Evolutionary conservation across 2,888 invertebrate species (phyloP), one percentile per base, ranked within the genome.

Genomic region (Cerceris rybyensis): DNA sequence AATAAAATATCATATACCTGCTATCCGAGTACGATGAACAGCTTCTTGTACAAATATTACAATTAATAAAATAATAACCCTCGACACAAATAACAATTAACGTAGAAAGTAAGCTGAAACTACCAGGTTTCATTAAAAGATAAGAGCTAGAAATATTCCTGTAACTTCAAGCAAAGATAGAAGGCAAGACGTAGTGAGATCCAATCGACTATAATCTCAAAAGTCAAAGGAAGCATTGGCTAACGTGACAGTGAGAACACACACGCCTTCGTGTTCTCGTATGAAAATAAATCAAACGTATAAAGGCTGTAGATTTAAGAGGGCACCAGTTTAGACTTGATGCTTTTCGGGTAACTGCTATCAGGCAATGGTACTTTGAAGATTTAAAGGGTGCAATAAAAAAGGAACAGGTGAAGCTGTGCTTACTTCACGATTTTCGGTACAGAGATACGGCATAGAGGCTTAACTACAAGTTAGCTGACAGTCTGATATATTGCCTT

Each of bases 211-310:
- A 54, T 61, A 63, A 63, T 63, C 63, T 70, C 65, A 64, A 70
- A 58, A 64, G 57, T 58, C 58, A 39, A 52, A 28, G 57, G 64
- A 70, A 70, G 49, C 43, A 14, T 41, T 41, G 50, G 7, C 7
- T 55, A 49, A 6, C 57, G 49, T 46, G 8, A 9, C 16, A 39
- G 57, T 16, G 43, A 43, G 66, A 69, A 59, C 41, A 64, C 17
- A 58, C 57, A 57, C 39, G 16, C 64, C 28, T 16, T 59, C 55
- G 64, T 69, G 60, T 43, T 43, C 50, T 16, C 8, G 54, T 43
- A 54, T 63, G 60, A 64, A 61, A 74, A 80, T 80, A 80, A 75
- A 75, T 80, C 72, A 75, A 67, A 64, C 41, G 61, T 72, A 70
- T 70, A 73, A 77, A 73, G 68, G 69, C 41, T 50, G 16, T n/a